Percentiles rank a stretch among this genome's conserved stretches.
Evolutionary conservation across 1,140 invertebrate species (phyloP).

Genomic region (Drosophila pachea): DNA sequence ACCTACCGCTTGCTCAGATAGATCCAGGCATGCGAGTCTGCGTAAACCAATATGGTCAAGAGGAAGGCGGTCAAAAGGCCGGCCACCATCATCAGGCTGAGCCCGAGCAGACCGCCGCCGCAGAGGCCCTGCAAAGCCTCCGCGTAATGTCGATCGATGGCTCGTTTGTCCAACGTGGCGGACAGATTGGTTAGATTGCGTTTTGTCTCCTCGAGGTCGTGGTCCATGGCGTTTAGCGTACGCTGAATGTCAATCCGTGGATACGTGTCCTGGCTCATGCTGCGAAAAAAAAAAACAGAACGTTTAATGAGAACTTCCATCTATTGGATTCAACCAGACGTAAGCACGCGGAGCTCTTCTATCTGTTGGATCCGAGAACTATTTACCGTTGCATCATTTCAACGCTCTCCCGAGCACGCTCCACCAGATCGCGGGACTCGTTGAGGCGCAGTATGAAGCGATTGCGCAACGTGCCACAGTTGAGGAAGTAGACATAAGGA

Average conservation of each 20-base stretch:
- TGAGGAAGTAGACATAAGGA: conserved; percentile 76
- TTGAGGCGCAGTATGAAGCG: conserved; percentile 77
- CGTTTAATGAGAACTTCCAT: too few species aligned
- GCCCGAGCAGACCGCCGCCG: conserved; percentile 85
- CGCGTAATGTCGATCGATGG: conserved; percentile 85
- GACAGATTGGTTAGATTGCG: conserved; percentile 79
- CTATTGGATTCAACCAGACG: too few species aligned
- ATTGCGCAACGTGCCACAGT: conserved; percentile 76
- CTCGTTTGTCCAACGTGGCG: conserved; percentile 84
- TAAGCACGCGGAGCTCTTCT: too few species aligned
- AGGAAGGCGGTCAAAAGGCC: conserved; percentile 86
- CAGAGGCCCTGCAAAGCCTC: conserved; percentile 85
- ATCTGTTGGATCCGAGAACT: too few species aligned
- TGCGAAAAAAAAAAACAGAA: conserved; percentile 4
- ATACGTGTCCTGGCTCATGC: conserved; percentile 77
- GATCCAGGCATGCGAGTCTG: conserved; percentile 98
- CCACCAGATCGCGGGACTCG: conserved; percentile 76
- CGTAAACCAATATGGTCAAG: conserved; percentile 93
- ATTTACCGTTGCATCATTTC: conserved; percentile 65
- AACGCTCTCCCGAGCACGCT: conserved; percentile 74
- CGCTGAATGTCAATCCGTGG: conserved; percentile 72
- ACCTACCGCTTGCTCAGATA: conserved; percentile 88
- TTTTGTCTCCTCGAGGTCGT: conserved; percentile 69
- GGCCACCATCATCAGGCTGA: conserved; percentile 88
- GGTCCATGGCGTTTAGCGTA: conserved; percentile 66